Conservation (phyloP, 2,888 invertebrate genomes). For the Calliopum simillimum region DNA sequence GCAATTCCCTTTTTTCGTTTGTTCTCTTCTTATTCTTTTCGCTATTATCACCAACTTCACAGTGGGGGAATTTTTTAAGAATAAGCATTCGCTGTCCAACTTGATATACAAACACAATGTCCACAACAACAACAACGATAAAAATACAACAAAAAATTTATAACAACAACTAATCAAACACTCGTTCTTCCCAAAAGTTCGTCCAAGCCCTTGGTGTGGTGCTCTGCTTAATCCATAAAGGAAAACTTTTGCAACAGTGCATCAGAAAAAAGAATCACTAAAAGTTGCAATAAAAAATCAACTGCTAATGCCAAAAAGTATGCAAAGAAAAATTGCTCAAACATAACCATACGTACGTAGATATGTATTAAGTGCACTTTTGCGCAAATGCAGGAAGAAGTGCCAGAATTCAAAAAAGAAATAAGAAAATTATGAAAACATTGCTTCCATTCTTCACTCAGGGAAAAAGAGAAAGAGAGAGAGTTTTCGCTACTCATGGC, state of each 20-base stretch:
- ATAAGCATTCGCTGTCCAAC: background rate
- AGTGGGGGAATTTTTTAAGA: background rate
- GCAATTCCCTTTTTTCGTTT: background rate
- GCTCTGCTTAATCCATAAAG: background rate
- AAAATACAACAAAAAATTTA: background rate
- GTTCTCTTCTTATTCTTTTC: background rate
- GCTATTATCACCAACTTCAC: constrained; percentile 5
- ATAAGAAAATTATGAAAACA: background rate
- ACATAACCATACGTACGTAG: too few relatives aligned
- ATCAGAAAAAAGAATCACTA: too few relatives aligned
- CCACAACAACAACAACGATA: background rate
- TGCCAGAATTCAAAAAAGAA: background rate
- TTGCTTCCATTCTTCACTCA: too few relatives aligned
- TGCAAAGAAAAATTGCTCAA: background rate
- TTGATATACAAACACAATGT: constrained; percentile 14
- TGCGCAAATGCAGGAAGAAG: constrained; percentile 24
- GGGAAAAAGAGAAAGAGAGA: too few relatives aligned
- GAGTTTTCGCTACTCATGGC: too few relatives aligned
- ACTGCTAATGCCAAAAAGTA: background rate
- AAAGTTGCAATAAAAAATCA: too few relatives aligned
- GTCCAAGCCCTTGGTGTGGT: background rate
- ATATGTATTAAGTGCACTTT: constrained; percentile 23
- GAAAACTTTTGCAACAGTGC: too few relatives aligned
- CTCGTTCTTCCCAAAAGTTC: background rate
- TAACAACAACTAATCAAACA: constrained; percentile 1